Percentiles rank a stretch among this genome's conserved stretches.
phyloP scores from a whole-genome alignment of 2,113 vertebrate genomes.

The Corythaixoides concolor region DNA sequence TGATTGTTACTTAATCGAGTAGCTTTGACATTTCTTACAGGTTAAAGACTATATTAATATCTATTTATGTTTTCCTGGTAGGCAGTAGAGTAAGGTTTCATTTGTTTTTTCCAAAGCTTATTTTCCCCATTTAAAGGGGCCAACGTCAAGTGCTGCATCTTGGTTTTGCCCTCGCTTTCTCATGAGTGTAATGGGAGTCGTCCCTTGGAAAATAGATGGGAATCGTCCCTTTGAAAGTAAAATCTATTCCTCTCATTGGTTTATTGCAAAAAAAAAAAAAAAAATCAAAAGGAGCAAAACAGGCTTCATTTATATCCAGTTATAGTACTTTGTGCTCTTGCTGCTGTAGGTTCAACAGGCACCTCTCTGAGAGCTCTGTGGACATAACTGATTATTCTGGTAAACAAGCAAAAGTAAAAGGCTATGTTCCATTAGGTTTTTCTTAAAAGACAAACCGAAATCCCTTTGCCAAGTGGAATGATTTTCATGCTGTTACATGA shows the following conservation, averaged over 20 bases:
- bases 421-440: background rate
- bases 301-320: background rate
- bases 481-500: background rate
- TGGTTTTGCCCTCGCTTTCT: background rate
- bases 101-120: background rate
- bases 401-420: background rate
- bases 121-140: background rate
- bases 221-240: background rate
- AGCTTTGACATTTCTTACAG: background rate
- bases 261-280: background rate
- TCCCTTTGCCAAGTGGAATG: background rate
- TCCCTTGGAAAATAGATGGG: background rate
- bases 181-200: background rate
- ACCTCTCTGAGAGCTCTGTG: background rate
- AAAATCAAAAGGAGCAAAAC: background rate
- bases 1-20: background rate
- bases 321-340: background rate
- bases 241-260: background rate
- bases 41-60: background rate
- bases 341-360: background rate
- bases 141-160: background rate
- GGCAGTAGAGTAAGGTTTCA: background rate
- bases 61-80: background rate
- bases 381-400: background rate
- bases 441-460: background rate